Evolutionary conservation across 2,797 vertebrate genomes (phyloP), one percentile per base, ranked within the genome.

Genomic region (Toxotes lorentzi): DNA sequence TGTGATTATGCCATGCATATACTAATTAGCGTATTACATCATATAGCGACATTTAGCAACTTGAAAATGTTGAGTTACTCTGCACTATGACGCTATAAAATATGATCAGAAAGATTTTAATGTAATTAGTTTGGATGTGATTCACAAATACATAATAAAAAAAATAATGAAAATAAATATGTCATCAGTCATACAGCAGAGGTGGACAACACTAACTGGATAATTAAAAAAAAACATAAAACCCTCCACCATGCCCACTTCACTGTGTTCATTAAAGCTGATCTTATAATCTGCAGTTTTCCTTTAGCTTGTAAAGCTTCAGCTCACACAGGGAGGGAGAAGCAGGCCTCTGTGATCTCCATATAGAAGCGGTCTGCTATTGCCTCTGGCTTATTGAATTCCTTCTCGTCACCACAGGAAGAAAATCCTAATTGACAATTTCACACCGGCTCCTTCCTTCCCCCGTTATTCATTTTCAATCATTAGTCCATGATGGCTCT

Each of bases 371-470:
- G 41, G 57, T 40, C 71, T 57, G 65, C 80, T 78, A 13, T 75
- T 73, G 80, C 80, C 81, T 70, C 58, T 79, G 87, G 86, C 79
- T 86, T 75, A 88, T 85, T 86, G 73, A 89, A 87, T 89, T 88
- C 84, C 85, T 86, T 75, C 51, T 23, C 70, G 87, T 79, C 79
- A 65, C 87, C 67, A 60, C 89, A 83, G 88, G 82, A 91, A 86
- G 86, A 90, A 89, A 90, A 92, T 87, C 83, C 85, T 90, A 88
- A 93, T 88, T 91, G 90, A 90, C 88, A 90, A 89, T 89, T 91
- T 89, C 84, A 89, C 84, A 88, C 89, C 40, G 69, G 69, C 86
- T 88, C 80, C 76, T 71, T 86, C 73, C 81, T 83, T 73, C 81
- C 79, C 60, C 62, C 68, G 70, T 81, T 83, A 67, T 88, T 89